These are phyloP conservation scores for Akabosia matsudoensis DNA, from an alignment of 1,140 invertebrate genomes.

Conservation along the genomic window DNA sequence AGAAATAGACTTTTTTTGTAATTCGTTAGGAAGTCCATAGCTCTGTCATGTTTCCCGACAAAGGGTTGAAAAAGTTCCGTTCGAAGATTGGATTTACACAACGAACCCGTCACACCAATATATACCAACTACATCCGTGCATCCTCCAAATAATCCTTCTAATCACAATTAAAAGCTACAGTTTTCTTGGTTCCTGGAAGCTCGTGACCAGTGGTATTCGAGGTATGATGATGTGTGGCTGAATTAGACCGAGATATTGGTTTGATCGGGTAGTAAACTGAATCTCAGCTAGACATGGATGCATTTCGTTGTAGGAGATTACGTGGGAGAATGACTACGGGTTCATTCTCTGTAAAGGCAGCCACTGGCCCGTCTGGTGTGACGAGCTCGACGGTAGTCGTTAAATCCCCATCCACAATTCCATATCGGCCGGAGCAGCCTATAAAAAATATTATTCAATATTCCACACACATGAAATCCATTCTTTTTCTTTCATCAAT, in stretches of 20 bases:
- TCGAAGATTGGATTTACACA: no score
- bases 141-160: no score
- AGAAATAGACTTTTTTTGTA: no score
- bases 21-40: no score
- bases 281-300: conserved; percentile 4
- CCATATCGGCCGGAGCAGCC: conserved; percentile 13
- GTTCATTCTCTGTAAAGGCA: conserved; percentile 20
- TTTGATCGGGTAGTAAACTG: conserved; percentile 1
- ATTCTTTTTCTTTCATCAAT: background rate
- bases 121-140: no score
- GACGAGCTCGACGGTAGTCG: conserved; percentile 13
- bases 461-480: background rate
- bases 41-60: no score
- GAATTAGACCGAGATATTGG: conserved; percentile 1
- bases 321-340: conserved; percentile 5
- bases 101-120: no score
- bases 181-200: conserved; percentile 21
- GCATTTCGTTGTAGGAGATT: conserved; percentile 7
- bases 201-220: conserved; percentile 2
- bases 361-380: conserved; percentile 6
- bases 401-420: conserved; percentile 20
- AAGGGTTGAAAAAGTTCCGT: no score
- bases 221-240: background rate
- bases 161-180: conserved; percentile 18
- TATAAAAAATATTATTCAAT: background rate